These are phyloP conservation scores for Achlya flavicornis DNA, from an alignment of 2,888 invertebrate species.

Conservation along the genomic window DNA sequence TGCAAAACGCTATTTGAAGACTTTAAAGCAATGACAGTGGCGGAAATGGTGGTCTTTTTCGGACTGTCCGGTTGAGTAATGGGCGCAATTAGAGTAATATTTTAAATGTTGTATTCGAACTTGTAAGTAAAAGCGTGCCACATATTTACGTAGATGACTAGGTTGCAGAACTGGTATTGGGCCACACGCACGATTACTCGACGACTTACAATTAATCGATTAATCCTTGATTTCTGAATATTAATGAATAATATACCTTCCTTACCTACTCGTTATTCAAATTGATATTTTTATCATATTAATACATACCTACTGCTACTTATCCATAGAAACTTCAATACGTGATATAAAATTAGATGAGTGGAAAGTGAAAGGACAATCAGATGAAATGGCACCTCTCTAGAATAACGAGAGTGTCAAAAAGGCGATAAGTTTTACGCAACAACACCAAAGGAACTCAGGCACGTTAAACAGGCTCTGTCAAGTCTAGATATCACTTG, in stretches of 20 bases:
- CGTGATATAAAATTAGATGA: conserved; percentile 14
- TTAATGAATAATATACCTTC: background rate
- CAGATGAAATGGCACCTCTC: conserved; percentile 34
- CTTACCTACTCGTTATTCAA: background rate
- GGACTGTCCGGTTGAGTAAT: conserved; percentile 36
- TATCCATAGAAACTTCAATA: background rate
- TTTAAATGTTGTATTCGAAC: conserved; percentile 12
- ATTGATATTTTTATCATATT: conserved; percentile 5
- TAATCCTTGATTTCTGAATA: conserved; percentile 6
- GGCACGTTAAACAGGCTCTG: conserved; percentile 25
- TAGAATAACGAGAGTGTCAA: conserved; percentile 27
- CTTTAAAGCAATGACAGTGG: conserved; percentile 66
- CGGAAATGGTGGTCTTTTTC: conserved; percentile 61
- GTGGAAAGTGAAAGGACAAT: conserved; percentile 42
- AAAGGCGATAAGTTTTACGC: conserved; percentile 44
- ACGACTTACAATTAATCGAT: conserved; percentile 3
- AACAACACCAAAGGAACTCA: conserved; percentile 31
- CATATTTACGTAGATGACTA: conserved; percentile 4
- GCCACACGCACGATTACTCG: conserved; percentile 9
- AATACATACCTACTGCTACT: background rate
- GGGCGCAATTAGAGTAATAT: conserved; percentile 19
- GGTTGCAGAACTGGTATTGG: conserved; percentile 7
- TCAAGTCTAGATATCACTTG: conserved; percentile 39
- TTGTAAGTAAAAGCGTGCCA: conserved; percentile 8
- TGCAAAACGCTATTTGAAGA: conserved; percentile 73